A percentile compares a stretch with the other conserved stretches of the same genome.
Evolutionary conservation across 1,140 invertebrate genomes (phyloP).

Genomic region (Adelges cooleyi): DNA sequence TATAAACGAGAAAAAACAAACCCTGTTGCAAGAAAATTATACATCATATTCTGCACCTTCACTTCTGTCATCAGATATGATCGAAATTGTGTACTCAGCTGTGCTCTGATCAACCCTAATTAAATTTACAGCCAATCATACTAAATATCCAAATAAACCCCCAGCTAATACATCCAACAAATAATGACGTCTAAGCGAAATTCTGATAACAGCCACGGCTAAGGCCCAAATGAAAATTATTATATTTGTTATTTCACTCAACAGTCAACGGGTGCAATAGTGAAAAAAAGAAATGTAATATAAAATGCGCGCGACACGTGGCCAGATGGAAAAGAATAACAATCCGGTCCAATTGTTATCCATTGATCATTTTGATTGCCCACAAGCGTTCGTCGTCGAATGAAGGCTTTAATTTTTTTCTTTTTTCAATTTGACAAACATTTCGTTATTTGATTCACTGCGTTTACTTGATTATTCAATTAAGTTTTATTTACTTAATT

Average conservation of each 20-base stretch:
- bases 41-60: conserved; percentile 47
- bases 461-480: no score
- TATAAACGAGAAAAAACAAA: neutral
- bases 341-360: conserved; percentile 57
- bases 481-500: no score
- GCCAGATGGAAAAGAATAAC: conserved; percentile 92
- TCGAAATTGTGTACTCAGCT: conserved; percentile 41
- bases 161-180: conserved; percentile 74
- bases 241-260: conserved; percentile 44
- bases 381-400: conserved; percentile 61
- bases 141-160: conserved; percentile 56
- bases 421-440: no score
- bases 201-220: conserved; percentile 62
- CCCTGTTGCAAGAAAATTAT: conserved; percentile 33
- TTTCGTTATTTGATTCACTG: no score
- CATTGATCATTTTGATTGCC: conserved; percentile 52
- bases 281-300: conserved; percentile 60
- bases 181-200: conserved; percentile 73
- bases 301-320: conserved; percentile 79
- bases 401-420: conserved; percentile 76
- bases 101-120: conserved; percentile 53
- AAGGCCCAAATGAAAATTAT: conserved; percentile 61
- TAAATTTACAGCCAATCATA: conserved; percentile 52
- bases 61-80: conserved; percentile 46
- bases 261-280: conserved; percentile 49